phyloP scores from a whole-genome alignment of 2,797 vertebrate genomes.

The Tenualosa ilisha region DNA sequence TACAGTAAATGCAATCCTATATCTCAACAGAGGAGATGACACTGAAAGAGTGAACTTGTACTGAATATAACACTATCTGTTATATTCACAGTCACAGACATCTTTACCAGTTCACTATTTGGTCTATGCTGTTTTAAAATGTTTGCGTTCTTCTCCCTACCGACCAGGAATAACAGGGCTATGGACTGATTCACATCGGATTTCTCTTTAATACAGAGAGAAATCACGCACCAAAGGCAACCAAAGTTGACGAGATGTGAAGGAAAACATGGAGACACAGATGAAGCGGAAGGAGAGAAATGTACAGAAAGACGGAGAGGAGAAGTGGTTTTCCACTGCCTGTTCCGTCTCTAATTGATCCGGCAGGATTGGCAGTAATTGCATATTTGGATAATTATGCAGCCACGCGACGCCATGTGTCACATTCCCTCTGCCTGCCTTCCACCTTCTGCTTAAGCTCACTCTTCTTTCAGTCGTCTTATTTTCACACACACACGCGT shows the following conservation, averaged over 20 bases:
- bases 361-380: conserved; percentile 8
- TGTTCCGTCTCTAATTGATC: conserved; percentile 17
- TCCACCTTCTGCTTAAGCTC: background rate
- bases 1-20: background rate
- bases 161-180: no score
- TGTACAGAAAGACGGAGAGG: background rate
- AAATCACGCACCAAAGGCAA: no score
- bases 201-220: background rate
- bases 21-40: background rate
- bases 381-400: conserved; percentile 8
- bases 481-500: conserved; percentile 35
- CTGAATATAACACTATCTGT: no score
- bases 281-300: background rate
- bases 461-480: background rate
- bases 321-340: background rate
- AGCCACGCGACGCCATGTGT: background rate
- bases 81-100: no score
- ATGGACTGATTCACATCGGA: no score
- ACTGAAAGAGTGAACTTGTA: no score
- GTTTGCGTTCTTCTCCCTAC: no score
- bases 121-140: no score
- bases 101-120: background rate
- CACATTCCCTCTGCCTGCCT: conserved; percentile 3
- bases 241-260: background rate
- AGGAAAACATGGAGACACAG: background rate